Percentiles rank a stretch among this genome's conserved stretches.
Conservation (phyloP, 2,113 vertebrate genomes). For the Sminthopsis crassicaudata region DNA sequence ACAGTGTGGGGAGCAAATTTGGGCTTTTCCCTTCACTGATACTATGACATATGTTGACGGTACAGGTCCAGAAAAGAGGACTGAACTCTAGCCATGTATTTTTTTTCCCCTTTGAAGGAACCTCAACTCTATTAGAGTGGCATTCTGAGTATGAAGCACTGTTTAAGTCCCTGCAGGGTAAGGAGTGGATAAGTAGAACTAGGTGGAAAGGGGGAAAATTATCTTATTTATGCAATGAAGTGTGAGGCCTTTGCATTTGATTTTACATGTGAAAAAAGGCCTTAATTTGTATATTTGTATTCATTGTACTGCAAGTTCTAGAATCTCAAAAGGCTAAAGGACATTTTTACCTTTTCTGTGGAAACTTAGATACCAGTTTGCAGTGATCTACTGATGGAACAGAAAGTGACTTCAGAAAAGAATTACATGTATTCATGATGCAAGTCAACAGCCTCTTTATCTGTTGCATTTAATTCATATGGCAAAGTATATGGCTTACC, state of each 20-base stretch:
- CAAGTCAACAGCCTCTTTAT: not conserved
- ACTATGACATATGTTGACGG: not conserved
- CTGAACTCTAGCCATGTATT: not conserved
- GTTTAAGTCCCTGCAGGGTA: not conserved
- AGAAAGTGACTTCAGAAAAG: not conserved
- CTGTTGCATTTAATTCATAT: not conserved
- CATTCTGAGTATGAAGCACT: not conserved
- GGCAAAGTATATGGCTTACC: not conserved
- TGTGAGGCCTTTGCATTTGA: not conserved
- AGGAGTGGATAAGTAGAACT: not conserved
- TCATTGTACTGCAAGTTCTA: not conserved
- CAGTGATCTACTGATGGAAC: not conserved
- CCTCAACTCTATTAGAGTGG: not conserved
- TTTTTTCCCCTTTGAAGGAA: not conserved
- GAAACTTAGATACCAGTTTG: not conserved
- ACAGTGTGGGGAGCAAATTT: not conserved
- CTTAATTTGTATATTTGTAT: not conserved
- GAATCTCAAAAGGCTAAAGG: not conserved
- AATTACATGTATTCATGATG: not conserved
- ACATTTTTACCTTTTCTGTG: not conserved
- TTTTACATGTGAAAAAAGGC: not conserved
- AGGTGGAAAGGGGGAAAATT: not conserved
- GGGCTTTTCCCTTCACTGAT: not conserved
- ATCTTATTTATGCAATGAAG: not conserved
- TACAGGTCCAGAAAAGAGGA: not conserved